These are phyloP conservation scores for Celastrina argiolus DNA, from an alignment of 2,888 invertebrate species.

Conservation along the genomic window DNA sequence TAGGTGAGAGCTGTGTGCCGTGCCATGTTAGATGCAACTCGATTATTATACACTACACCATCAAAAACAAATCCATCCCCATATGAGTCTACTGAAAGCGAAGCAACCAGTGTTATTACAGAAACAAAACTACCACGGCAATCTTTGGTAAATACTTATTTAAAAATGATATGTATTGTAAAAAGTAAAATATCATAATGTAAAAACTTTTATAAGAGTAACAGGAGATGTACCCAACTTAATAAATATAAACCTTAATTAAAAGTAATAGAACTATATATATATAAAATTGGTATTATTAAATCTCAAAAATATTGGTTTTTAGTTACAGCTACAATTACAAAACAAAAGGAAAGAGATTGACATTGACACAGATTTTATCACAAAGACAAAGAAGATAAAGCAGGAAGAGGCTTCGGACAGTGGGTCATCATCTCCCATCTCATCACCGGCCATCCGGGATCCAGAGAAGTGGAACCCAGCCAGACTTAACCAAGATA, in stretches of 20 bases:
- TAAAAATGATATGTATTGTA: no score
- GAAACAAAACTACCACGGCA: constrained; percentile 67
- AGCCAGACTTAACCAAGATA: constrained; percentile 82
- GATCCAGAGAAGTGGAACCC: constrained; percentile 86
- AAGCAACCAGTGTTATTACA: constrained; percentile 57
- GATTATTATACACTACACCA: constrained; percentile 80
- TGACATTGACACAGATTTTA: constrained; percentile 80
- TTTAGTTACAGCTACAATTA: constrained; percentile 62
- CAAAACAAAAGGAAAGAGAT: constrained; percentile 81
- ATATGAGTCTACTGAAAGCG: constrained; percentile 76
- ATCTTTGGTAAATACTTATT: constrained; percentile 33
- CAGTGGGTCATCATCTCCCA: constrained; percentile 56
- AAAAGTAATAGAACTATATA: no score
- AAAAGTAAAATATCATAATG: no score
- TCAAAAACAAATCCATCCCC: constrained; percentile 67
- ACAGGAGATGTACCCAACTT: no score
- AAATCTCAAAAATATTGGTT: not conserved
- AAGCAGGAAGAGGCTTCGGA: constrained; percentile 61
- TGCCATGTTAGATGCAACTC: constrained; percentile 88
- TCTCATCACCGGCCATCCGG: constrained; percentile 70
- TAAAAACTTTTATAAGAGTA: no score
- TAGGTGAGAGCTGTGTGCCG: constrained; percentile 82
- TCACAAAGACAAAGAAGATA: constrained; percentile 60
- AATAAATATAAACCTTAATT: no score
- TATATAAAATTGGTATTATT: no score